Evolutionary conservation across 2,888 invertebrate species (phyloP), one percentile per base, ranked within the genome.

Genomic region (Rosalia funebris): DNA sequence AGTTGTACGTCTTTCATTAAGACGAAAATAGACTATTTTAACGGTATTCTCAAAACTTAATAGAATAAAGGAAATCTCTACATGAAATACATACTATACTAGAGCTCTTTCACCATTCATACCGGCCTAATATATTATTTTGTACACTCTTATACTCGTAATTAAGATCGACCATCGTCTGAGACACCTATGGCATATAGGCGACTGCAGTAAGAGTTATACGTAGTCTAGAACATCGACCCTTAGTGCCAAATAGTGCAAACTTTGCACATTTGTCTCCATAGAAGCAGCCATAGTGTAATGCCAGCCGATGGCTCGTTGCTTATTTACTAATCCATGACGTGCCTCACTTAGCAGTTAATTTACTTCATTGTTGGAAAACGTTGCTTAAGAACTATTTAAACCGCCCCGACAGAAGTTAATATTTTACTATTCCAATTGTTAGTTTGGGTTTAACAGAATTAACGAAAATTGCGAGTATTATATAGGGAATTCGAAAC

Each of bases 271-370:
- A 53, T 53, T 53, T 42, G 41, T 17, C 15, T 17, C 10, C 36
- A 5, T 17, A 42, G 10, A 41, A 42, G 9, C 42, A 53, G 41
- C 53, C 42, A 39, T 50, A 25, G 50, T 2, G 11, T 32, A 42
- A 25, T 53, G 25, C 12, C 25, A 42, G 53, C 31, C 53, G 42
- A 53, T 53, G 53, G 53, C 41, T 53, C 32, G 53, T 53, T 41
- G 42, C 42, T 53, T 53, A 53, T 53, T 53, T 42, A 32, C 31
- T 53, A 53, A 53, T 53, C 53, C 53, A 32, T 32, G 53, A 53
- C 41, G 42, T 53, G 42, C 42, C 42, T 41, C 17, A 42, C 17
- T 42, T 53, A 42, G 17, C 42, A 53, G 41, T 53, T 53, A 53
- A 53, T 53, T 53, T 42, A 41, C 42, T 42, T 53, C 15, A 46